phyloP scores from a whole-genome alignment of 2,797 vertebrate genomes.

The Trachurus trachurus region DNA sequence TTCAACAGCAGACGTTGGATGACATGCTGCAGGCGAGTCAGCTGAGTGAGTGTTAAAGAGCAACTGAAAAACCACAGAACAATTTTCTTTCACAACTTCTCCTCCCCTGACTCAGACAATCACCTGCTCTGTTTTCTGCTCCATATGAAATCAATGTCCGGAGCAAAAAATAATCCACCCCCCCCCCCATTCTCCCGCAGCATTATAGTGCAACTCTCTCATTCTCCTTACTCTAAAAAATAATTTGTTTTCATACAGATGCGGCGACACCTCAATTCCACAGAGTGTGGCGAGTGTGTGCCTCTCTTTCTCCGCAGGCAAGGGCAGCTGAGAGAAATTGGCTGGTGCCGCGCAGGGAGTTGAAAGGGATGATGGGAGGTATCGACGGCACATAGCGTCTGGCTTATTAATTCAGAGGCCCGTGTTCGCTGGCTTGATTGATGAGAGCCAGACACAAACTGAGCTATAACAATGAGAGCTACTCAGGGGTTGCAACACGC shows the following conservation, averaged over 20 bases:
- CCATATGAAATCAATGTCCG: slow-evolving; percentile 66
- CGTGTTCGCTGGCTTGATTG: slow-evolving; percentile 69
- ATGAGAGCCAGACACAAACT: slow-evolving; percentile 78
- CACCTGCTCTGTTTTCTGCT: slow-evolving; percentile 27
- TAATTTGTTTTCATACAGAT: slow-evolving; percentile 81
- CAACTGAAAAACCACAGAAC: slow-evolving; percentile 2
- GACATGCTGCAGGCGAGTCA: neutral
- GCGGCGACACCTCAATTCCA: slow-evolving; percentile 76
- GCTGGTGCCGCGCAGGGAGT: slow-evolving; percentile 63
- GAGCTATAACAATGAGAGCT: slow-evolving; percentile 70
- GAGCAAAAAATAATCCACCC: slow-evolving; percentile 58
- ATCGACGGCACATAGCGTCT: slow-evolving; percentile 68
- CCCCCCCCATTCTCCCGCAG: slow-evolving; percentile 26
- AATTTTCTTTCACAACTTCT: slow-evolving; percentile 43
- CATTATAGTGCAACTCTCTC: slow-evolving; percentile 40
- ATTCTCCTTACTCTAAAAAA: slow-evolving; percentile 63
- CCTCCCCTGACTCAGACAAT: slow-evolving; percentile 48
- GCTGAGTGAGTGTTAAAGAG: neutral
- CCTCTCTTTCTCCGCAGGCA: slow-evolving; percentile 70
- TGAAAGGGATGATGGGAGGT: slow-evolving; percentile 77
- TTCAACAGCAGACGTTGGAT: neutral
- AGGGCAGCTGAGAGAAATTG: slow-evolving; percentile 74
- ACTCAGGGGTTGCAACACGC: slow-evolving; percentile 51
- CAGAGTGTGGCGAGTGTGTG: slow-evolving; percentile 57
- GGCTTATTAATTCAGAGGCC: slow-evolving; percentile 77